Base-by-base conservation (phyloP, 1,140 invertebrate species). In the Xylocopa sonorina region DNA sequence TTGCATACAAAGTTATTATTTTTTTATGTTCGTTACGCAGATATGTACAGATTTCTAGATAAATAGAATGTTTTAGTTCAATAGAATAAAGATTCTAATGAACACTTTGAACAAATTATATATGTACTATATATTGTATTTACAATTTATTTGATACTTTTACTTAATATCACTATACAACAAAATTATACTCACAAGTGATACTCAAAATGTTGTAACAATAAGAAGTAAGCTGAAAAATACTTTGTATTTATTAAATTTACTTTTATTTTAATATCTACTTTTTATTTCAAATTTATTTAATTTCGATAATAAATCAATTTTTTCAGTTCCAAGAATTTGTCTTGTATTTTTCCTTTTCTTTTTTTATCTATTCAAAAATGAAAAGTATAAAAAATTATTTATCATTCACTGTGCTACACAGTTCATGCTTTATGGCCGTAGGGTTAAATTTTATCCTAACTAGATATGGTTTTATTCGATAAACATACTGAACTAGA, bases 91-190 rank as follows among this genome's bases (percentile, higher is more conserved):
- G 16, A n/a, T 18, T 14, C 16, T 69, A 55, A 72, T 24, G 18
- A 58, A 43, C 4, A 27, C 24, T 29, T n/a, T 18, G 18, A 38
- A 64, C 16, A 62, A 64, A 64, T 60, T 72, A 60, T 34, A 12
- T 34, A 7, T 14, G n/a, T n/a, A n/a, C n/a, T n/a, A n/a, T n/a
- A 64, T 62, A 62, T 50, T 34, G 14, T 34, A 7, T 12, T 66
- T 21, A 27, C 5, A 55, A 32, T 76, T 76, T 46, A 55, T 46
- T 76, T 57, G 21, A 67, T 67, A 67, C 29, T 67, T 34, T 67
- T n/a, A n/a, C 29, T 46, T 53, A 55, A 57, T 57, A 50, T 74
- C 14, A 18, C 41, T 75, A 66, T 27, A 41, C 53, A 66, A 24
- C 43, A 66, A 76, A n/a, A 18, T 57, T 34, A 55, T 55, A 55